Conservation (phyloP, 2,888 invertebrate genomes). For the Stratiomys singularior region DNA sequence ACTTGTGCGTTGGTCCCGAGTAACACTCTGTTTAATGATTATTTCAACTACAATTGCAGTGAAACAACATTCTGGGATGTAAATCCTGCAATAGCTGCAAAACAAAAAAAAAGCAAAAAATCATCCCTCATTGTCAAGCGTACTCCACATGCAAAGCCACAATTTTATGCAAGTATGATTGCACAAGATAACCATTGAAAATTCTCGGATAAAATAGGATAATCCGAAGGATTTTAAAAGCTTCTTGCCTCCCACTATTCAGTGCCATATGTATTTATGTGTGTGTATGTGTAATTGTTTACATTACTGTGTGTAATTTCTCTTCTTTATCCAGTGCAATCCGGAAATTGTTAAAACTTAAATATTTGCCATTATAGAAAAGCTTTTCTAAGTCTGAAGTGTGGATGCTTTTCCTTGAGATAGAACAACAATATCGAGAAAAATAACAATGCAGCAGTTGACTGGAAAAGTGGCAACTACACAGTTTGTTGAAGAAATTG, state of each 20-base stretch:
- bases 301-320: not conserved
- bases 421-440: not conserved
- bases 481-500: not conserved
- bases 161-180: slow-evolving; percentile 37
- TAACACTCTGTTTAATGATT: no score
- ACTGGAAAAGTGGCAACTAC: not conserved
- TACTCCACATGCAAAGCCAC: not conserved
- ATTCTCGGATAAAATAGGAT: slow-evolving; percentile 14
- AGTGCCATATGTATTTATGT: no score
- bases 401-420: slow-evolving; percentile 9
- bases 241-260: not conserved
- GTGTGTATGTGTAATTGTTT: not conserved
- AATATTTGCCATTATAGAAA: slow-evolving; percentile 8
- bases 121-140: no score
- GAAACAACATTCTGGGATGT: no score
- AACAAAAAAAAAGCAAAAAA: no score
- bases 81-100: no score
- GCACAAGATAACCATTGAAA: not conserved
- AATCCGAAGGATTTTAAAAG: not conserved
- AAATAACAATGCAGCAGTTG: not conserved
- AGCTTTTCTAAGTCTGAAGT: not conserved
- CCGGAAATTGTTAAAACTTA: slow-evolving; percentile 9
- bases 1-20: no score
- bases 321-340: not conserved
- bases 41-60: no score